Conservation (phyloP, 1,140 invertebrate genomes). For the Hesperophylax magnus region DNA sequence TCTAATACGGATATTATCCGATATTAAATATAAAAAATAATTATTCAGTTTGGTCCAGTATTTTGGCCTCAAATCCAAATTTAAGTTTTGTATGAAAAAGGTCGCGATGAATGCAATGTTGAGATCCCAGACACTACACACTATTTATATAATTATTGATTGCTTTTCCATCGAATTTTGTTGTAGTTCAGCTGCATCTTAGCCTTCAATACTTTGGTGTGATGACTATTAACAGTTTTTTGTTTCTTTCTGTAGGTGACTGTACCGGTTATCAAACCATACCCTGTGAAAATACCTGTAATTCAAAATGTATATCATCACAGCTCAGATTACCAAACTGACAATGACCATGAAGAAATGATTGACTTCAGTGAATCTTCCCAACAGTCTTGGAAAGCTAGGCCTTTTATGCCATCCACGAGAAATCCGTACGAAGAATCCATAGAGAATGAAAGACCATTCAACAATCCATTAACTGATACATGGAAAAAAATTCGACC, state of each 20-base stretch:
- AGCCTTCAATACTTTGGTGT: neutral
- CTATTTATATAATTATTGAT: neutral
- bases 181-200: neutral
- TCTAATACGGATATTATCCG: too few species aligned
- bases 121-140: neutral
- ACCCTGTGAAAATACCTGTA: constrained; percentile 76
- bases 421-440: neutral
- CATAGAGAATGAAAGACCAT: neutral
- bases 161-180: neutral
- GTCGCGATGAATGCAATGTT: too few species aligned
- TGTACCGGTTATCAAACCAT: constrained; percentile 75
- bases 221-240: neutral
- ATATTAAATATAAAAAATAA: too few species aligned
- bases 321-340: constrained; percentile 43
- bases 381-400: neutral
- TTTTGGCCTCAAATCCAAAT: too few species aligned
- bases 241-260: constrained; percentile 66
- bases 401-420: neutral
- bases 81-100: too few species aligned
- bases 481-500: neutral
- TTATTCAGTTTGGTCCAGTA: too few species aligned
- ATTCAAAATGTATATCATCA: constrained; percentile 74
- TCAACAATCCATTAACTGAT: neutral
- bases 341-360: constrained; percentile 51
- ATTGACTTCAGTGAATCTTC: constrained; percentile 59